Percentiles rank a stretch among this genome's conserved stretches.
Evolutionary conservation across 2,888 invertebrate species (phyloP).

Genomic region (Hirtodrosophila trivittata): DNA sequence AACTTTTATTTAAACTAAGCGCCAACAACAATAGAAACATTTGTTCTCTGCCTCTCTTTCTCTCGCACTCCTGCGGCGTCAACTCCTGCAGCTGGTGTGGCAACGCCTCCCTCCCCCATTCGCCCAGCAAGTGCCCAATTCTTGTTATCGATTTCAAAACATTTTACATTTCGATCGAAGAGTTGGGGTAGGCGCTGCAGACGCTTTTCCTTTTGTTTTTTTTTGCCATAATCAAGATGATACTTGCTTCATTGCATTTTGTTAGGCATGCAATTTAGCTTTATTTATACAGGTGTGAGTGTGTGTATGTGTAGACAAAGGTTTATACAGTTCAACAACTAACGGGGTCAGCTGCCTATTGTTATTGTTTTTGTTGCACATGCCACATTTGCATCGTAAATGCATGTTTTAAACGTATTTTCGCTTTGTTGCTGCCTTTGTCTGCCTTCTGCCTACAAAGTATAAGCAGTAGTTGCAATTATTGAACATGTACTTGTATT

Average conservation of each 20-base stretch:
- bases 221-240: slow-evolving; percentile 33
- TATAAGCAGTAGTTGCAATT: slow-evolving; percentile 44
- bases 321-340: slow-evolving; percentile 72
- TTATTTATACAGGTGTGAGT: slow-evolving; percentile 5
- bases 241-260: slow-evolving; percentile 47
- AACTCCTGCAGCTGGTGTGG: not conserved
- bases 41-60: too few species aligned
- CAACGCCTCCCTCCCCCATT: not conserved
- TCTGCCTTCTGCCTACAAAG: slow-evolving; percentile 25
- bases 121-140: slow-evolving; percentile 11
- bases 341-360: slow-evolving; percentile 73
- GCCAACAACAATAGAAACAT: not conserved
- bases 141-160: slow-evolving; percentile 39
- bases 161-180: slow-evolving; percentile 53
- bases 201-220: slow-evolving; percentile 1
- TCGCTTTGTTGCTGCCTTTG: slow-evolving; percentile 23
- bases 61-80: slow-evolving; percentile 2
- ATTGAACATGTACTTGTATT: slow-evolving; percentile 40
- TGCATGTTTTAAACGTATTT: slow-evolving; percentile 53
- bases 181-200: slow-evolving; percentile 1
- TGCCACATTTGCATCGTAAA: slow-evolving; percentile 68
- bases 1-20: slow-evolving; percentile 32
- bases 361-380: slow-evolving; percentile 55
- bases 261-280: slow-evolving; percentile 42
- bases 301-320: slow-evolving; percentile 6